Evolutionary conservation across 2,113 vertebrate genomes (phyloP), one percentile per base, ranked within the genome.

Genomic region (Nettapus auritus): DNA sequence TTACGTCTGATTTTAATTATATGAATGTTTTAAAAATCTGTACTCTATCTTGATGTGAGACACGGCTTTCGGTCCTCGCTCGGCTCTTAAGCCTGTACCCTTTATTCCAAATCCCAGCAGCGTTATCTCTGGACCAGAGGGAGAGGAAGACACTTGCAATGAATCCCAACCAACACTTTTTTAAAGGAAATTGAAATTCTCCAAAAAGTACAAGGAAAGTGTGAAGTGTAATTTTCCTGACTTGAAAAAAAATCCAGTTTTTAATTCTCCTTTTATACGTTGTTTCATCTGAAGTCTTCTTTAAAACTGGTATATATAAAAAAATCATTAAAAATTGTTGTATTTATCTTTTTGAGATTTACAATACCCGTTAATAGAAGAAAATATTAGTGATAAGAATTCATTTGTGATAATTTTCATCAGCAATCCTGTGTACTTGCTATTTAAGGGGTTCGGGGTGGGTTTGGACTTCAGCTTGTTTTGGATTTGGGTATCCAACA

Each of bases 1-100:
- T 96, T 87, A 94, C 29, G 53, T 75, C 89, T 94, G 94, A 94
- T 64, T 95, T 77, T 92, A 91, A 95, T 96, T 93, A 94, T 34
- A 75, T 2, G 48, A 34, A 56, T 40, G 60, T 68, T 94, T 92
- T 82, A 71, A 75, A 94, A 91, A 86, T 86, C 94, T 44, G 60
- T 40, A 34, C 40, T 87, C 74, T 88, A 4, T 57, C 82, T 55
- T 16, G 25, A 64, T 33, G 76, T 15, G 7, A 88, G 90, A 88
- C 70, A 77, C 0, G 22, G 55, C 68, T 91, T 86, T 93, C 4
- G 0, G 11, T 89, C 68, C 59, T 86, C 88, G 31, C 50, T 57
- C n/a, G 3, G 59, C 66, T 79, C 20, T 34, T n/a, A 57, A 87
- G 36, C 4, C 70, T 13, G 26, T 26, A 8, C 8, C 19, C 21